These are phyloP conservation scores for Drosophila navojoa DNA, from an alignment of 1,140 invertebrate genomes.

Conservation along the genomic window DNA sequence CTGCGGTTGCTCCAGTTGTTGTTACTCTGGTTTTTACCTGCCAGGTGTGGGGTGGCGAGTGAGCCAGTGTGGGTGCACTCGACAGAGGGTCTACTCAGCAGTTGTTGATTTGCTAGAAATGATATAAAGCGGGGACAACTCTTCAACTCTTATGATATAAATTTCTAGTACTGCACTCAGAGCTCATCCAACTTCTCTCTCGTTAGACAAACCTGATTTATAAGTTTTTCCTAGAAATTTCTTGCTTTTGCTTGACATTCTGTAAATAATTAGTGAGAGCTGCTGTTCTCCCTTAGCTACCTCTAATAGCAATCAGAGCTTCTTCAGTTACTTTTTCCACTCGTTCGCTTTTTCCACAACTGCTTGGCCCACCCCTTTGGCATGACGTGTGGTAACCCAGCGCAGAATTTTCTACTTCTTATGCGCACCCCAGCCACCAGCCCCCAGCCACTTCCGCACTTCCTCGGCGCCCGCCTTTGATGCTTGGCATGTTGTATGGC, in stretches of 20 bases:
- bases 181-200: too few species aligned
- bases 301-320: neutral
- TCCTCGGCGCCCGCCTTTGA: slow-evolving; percentile 3
- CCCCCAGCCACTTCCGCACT: neutral
- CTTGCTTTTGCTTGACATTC: too few species aligned
- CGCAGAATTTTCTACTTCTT: neutral
- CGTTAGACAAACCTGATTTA: too few species aligned
- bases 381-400: slow-evolving; percentile 12
- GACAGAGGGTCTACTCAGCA: slow-evolving; percentile 25
- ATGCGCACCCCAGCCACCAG: neutral
- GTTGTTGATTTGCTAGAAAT: neutral
- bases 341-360: slow-evolving; percentile 3
- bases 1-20: slow-evolving; percentile 48
- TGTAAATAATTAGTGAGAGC: too few species aligned
- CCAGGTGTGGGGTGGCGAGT: slow-evolving; percentile 4
- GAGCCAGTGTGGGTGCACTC: slow-evolving; percentile 11
- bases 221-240: too few species aligned
- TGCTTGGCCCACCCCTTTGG: slow-evolving; percentile 21
- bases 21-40: slow-evolving; percentile 41
- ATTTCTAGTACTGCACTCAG: too few species aligned
- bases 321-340: neutral
- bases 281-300: too few species aligned
- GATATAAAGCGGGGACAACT: too few species aligned
- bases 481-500: slow-evolving; percentile 53
- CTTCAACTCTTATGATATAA: too few species aligned